Base-by-base conservation (phyloP, 2,113 vertebrate genomes). In the Sebastes fasciatus region DNA sequence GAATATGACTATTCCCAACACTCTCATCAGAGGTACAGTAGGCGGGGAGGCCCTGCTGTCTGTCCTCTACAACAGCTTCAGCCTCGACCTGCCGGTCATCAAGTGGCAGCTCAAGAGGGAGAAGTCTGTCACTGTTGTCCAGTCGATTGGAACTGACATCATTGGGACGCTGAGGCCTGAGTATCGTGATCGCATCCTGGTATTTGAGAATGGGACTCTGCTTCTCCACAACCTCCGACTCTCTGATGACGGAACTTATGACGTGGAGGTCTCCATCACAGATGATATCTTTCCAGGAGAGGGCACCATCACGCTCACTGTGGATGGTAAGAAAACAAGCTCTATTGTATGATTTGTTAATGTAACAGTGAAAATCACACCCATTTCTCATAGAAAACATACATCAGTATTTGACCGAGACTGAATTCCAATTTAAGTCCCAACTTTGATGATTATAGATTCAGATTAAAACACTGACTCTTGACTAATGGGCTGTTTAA, bases 261-360 rank as follows among this genome's bases (percentile, higher is more conserved):
- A 99, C 34, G 98, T 99, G 40, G 98, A 99, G 95, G 97, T 99
- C 90, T 99, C 98, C 91, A 99, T 99, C 93, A 99, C 98, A 0
- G 98, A 98, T 0, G 98, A 99, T 77, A 97, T 94, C 0, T 99
- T 99, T 86, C 95, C 98, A 0, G 98, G 98, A 9, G 98, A 98
- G 90, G 97, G 97, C 84, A 97, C 95, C 92, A 98, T 99, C 91
- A 96, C 96, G 54, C 97, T 99, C 79, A 98, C 97, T 0, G 98
- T 99, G 58, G 98, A 99, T 58, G 97, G 98, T 99, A 96, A 89
- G 95, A 52, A 14, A 26, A 65, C 4, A 16, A 34, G 6, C n/a
- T 51, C 1, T 48, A 1, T 2, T 51, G 4, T 48, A 16, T 0
- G 0, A 26, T 49, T 63, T 14, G 48, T 46, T 6, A 46, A 76